These are phyloP conservation scores for Dichetophora obliterata DNA, from an alignment of 2,888 invertebrate species.

Conservation along the genomic window DNA sequence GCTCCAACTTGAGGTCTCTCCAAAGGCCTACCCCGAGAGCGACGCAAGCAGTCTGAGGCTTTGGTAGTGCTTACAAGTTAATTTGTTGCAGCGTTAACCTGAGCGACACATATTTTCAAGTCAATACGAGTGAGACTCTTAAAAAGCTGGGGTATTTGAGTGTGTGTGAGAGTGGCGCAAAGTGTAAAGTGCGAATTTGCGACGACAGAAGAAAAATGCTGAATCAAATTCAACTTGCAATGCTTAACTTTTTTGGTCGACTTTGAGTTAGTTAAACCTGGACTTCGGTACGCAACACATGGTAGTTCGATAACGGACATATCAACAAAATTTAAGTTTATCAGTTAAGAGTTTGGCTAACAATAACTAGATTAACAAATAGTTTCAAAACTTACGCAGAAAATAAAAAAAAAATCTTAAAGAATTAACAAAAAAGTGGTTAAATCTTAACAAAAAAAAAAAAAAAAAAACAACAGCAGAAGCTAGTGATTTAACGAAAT, in stretches of 20 bases:
- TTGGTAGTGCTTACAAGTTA: neutral
- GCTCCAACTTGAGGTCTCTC: neutral
- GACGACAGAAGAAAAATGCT: slow-evolving; percentile 24
- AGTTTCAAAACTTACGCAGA: neutral
- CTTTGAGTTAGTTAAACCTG: slow-evolving; percentile 32
- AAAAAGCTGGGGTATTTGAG: neutral
- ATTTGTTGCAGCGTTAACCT: neutral
- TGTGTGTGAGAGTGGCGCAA: slow-evolving; percentile 45
- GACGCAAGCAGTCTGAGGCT: neutral
- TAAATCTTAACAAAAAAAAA: neutral
- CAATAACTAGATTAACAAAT: too few relatives aligned
- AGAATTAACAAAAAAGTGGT: neutral
- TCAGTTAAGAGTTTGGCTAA: too few relatives aligned
- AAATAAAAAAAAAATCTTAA: neutral
- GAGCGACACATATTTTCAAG: neutral
- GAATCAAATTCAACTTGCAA: slow-evolving; percentile 23
- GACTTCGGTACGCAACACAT: slow-evolving; percentile 27
- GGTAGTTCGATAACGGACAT: neutral
- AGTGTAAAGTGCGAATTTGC: slow-evolving; percentile 66
- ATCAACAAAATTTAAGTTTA: neutral
- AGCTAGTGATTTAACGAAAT: neutral
- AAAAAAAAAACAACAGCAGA: neutral
- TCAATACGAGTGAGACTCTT: too few relatives aligned
- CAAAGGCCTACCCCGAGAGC: neutral
- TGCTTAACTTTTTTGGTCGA: slow-evolving; percentile 8